Evolutionary conservation across 2,888 invertebrate genomes (phyloP).

Genomic region (Petrophora chlorosata): DNA sequence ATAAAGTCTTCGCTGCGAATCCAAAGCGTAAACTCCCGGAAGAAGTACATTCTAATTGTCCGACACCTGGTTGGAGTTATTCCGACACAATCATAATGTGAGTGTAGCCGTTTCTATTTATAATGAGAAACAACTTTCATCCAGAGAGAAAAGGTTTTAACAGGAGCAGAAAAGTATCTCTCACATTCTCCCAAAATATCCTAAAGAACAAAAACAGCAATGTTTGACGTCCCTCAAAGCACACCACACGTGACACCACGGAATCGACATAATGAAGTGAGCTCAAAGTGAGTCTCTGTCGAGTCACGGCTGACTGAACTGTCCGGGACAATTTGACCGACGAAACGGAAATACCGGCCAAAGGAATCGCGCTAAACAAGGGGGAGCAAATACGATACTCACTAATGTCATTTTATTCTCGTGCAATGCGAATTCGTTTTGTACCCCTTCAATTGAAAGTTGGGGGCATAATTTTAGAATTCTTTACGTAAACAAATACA

Average conservation of each 20-base stretch:
- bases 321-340: conserved; percentile 60
- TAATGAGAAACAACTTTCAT: too few species aligned
- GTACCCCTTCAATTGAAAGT: neutral
- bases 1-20: too few species aligned
- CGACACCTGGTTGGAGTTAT: too few species aligned
- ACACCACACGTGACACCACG: conserved; percentile 51
- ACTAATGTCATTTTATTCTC: conserved; percentile 41
- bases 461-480: too few species aligned
- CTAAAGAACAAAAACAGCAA: conserved; percentile 18
- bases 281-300: conserved; percentile 56
- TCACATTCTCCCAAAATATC: neutral
- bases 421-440: conserved; percentile 4
- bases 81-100: too few species aligned
- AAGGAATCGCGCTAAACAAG: conserved; percentile 42
- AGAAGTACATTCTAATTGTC: too few species aligned
- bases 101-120: too few species aligned
- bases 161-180: neutral
- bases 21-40: too few species aligned
- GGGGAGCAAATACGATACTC: conserved; percentile 44
- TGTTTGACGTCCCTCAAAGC: conserved; percentile 33
- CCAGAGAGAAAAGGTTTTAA: neutral
- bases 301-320: conserved; percentile 50
- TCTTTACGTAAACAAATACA: too few species aligned
- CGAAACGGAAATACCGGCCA: conserved; percentile 52
- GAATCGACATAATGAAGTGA: conserved; percentile 63